phyloP scores from a whole-genome alignment of 2,888 invertebrate genomes.

The Campoplex nolae region DNA sequence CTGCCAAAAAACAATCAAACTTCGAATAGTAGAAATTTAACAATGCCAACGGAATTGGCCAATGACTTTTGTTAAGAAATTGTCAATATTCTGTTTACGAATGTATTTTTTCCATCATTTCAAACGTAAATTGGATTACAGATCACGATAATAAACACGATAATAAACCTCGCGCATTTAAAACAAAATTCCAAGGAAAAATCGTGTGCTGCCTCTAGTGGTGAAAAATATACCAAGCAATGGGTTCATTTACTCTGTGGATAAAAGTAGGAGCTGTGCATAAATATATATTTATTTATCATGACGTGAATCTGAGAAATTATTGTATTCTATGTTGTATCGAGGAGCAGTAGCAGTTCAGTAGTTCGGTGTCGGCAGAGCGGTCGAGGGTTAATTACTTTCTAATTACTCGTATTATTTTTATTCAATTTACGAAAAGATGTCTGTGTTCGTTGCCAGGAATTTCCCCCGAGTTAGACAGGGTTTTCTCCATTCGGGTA shows the following conservation, averaged over 20 bases:
- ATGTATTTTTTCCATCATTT: neutral
- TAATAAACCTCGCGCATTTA: neutral
- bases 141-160: too few relatives aligned
- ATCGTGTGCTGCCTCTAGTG: neutral
- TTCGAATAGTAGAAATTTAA: neutral
- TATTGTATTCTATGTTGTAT: neutral
- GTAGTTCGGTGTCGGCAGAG: neutral
- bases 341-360: neutral
- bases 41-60: neutral
- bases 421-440: slow-evolving; percentile 61
- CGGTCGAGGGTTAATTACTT: slow-evolving; percentile 8
- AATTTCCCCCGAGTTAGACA: slow-evolving; percentile 74
- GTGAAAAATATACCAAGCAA: neutral
- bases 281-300: neutral
- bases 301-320: neutral
- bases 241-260: neutral
- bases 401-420: slow-evolving; percentile 6
- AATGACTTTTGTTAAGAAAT: neutral
- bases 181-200: neutral
- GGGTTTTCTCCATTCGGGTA: slow-evolving; percentile 73
- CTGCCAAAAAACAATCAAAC: neutral
- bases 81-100: slow-evolving; percentile 2
- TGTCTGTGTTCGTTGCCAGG: slow-evolving; percentile 75
- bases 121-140: neutral
- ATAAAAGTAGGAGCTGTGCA: neutral